Evolutionary conservation across 2,113 vertebrate genomes (phyloP).

Genomic region (Lipotes vexillifer): DNA sequence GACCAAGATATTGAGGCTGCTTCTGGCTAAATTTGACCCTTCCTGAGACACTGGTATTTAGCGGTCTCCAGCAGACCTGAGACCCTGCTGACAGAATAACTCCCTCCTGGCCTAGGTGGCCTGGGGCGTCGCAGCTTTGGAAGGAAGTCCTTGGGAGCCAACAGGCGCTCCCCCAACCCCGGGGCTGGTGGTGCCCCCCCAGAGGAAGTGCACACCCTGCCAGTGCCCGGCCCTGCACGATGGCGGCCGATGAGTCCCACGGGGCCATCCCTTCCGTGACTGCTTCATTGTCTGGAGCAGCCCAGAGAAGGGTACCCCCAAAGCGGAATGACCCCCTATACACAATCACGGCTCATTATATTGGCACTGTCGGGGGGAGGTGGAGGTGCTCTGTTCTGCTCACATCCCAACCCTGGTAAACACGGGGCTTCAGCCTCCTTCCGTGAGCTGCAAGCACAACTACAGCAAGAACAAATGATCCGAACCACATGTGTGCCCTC

Average conservation of each 20-base stretch:
- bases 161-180: not conserved
- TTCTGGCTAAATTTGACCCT: not conserved
- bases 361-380: not conserved
- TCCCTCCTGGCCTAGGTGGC: not conserved
- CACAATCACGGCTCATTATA: fast-evolving
- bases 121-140: not conserved
- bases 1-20: not conserved
- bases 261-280: not conserved
- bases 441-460: fast-evolving
- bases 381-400: fast-evolving
- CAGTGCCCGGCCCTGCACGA: not conserved
- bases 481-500: fast-evolving
- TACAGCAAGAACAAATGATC: not conserved
- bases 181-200: too few relatives aligned
- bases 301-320: not conserved
- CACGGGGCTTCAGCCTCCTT: not conserved
- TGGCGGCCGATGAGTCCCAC: not conserved
- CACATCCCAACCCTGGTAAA: not conserved
- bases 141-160: not conserved
- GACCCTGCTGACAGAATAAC: fast-evolving
- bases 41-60: not conserved
- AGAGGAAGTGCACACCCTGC: not conserved
- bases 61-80: too few relatives aligned
- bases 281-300: not conserved
- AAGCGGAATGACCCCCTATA: not conserved